A percentile compares a stretch with the other conserved stretches of the same genome.
Evolutionary conservation across 2,888 invertebrate species (phyloP).

Genomic region (Agriopis marginaria): DNA sequence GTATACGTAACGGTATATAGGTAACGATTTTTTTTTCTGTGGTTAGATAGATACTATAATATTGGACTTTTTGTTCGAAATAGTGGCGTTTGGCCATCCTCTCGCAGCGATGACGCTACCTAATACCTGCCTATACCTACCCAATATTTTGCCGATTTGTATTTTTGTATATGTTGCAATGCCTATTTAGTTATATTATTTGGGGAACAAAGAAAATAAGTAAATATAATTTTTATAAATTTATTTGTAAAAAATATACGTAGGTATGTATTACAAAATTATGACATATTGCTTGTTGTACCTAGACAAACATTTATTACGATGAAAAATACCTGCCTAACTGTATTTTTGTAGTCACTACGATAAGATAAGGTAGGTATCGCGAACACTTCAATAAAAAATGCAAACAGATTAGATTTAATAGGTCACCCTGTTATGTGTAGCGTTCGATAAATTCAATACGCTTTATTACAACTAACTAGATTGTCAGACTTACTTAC

Average conservation of each 20-base stretch:
- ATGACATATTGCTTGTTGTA: not conserved
- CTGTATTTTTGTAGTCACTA: not conserved
- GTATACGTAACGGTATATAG: no score
- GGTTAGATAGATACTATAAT: no score
- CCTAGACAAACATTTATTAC: not conserved
- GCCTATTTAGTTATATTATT: no score
- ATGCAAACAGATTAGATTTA: conserved; percentile 17
- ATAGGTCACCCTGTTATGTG: conserved; percentile 29
- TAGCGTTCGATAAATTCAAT: conserved; percentile 8
- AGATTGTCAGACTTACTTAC: no score
- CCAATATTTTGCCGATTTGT: no score
- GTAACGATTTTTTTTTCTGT: no score
- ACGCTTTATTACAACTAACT: not conserved
- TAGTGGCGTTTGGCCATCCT: no score
- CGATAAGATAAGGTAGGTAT: conserved; percentile 5
- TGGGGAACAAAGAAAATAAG: not conserved
- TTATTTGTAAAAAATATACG: conserved; percentile 11
- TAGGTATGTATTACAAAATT: not conserved
- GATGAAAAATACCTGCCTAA: no score
- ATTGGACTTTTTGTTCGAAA: no score
- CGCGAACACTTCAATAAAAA: conserved; percentile 11
- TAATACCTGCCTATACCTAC: no score
- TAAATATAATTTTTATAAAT: conserved; percentile 1
- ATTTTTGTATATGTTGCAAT: no score
- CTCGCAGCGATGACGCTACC: no score